These are phyloP conservation scores for Acrocephalus kingi DNA, from an alignment of 2,113 vertebrate genomes.

Conservation along the genomic window DNA sequence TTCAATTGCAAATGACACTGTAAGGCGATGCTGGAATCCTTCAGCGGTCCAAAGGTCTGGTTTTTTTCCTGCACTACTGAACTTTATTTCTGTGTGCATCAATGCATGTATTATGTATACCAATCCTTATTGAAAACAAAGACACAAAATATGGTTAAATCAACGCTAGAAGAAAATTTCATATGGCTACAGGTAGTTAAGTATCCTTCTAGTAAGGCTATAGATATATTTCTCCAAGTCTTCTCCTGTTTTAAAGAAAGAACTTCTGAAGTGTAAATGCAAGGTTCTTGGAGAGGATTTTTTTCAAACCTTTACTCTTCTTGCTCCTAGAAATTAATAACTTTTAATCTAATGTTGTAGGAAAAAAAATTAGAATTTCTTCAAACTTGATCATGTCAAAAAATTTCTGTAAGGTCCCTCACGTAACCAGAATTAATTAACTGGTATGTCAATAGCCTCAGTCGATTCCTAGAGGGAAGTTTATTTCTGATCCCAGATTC, in stretches of 20 bases:
- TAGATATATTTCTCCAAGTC: neutral
- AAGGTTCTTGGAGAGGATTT: neutral
- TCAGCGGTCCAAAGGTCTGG: neutral
- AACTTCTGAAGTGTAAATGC: neutral
- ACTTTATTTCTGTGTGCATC: neutral
- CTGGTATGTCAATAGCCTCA: neutral
- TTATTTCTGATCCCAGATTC: neutral
- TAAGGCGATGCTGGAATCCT: neutral
- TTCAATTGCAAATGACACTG: neutral
- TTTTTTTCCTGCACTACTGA: neutral
- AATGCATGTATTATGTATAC: neutral
- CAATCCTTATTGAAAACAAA: neutral
- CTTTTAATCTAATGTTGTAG: neutral
- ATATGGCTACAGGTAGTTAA: neutral
- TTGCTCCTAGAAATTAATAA: neutral
- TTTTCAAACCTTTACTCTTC: neutral
- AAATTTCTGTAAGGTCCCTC: neutral
- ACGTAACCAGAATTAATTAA: neutral
- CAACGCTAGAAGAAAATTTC: neutral
- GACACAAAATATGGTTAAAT: neutral
- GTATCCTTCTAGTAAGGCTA: neutral
- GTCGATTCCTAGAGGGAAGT: neutral
- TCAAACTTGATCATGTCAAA: neutral
- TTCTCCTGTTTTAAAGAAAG: neutral
- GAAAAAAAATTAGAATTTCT: neutral